Conservation (phyloP, 2,113 vertebrate species). For the Terrapene triunguis region DNA sequence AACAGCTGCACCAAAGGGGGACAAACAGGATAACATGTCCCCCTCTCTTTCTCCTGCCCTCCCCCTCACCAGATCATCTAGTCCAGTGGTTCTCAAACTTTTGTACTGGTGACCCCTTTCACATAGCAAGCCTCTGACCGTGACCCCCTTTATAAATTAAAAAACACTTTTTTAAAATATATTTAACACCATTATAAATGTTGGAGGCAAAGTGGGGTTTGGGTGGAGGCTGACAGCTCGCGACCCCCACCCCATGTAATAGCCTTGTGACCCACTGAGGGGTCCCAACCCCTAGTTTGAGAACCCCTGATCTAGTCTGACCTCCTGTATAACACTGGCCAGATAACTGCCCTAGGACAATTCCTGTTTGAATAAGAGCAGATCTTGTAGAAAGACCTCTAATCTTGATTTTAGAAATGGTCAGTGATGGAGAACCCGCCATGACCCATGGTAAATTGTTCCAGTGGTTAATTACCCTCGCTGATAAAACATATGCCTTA, state of each 20-base stretch:
- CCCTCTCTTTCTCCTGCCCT: background rate
- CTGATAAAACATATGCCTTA: background rate
- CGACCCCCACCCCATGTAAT: too few species aligned
- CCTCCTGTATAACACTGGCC: background rate
- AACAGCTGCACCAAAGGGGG: too few species aligned
- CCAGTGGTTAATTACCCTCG: background rate
- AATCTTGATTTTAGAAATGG: background rate
- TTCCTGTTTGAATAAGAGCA: background rate
- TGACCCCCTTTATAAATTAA: too few species aligned
- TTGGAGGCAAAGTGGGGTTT: too few species aligned
- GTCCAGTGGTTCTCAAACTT: too few species aligned
- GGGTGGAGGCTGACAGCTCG: too few species aligned
- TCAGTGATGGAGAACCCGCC: background rate
- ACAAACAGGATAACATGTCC: background rate
- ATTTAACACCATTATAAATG: too few species aligned
- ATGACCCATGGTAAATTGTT: background rate
- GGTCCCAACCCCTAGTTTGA: too few species aligned
- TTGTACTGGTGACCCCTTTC: too few species aligned
- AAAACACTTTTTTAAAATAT: too few species aligned
- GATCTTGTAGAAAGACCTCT: background rate
- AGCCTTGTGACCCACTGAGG: too few species aligned
- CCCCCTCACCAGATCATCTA: background rate
- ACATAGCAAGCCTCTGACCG: too few species aligned
- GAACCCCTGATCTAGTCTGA: background rate
- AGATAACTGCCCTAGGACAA: background rate